Evolutionary conservation across 2,113 vertebrate species (phyloP).

Genomic region (Illadopsis cleaveri): DNA sequence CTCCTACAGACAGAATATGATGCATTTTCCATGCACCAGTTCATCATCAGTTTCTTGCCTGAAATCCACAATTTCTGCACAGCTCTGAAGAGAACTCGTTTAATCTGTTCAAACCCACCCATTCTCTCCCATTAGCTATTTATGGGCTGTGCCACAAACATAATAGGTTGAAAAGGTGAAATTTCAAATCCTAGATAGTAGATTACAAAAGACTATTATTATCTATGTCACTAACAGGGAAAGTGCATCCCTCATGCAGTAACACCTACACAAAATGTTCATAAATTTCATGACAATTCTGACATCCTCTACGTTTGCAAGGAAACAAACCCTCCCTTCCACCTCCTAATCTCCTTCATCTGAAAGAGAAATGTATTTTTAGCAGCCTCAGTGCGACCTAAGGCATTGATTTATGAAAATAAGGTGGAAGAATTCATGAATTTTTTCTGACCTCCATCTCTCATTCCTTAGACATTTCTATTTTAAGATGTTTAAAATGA

Average conservation of each 20-base stretch:
- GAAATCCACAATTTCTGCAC: not conserved
- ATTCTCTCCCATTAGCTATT: not conserved
- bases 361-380: constrained; percentile 80
- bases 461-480: constrained; percentile 75
- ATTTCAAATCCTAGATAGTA: not conserved
- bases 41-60: not conserved
- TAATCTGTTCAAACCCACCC: not conserved
- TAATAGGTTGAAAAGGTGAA: constrained; percentile 17
- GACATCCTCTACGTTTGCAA: constrained; percentile 44
- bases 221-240: constrained; percentile 26
- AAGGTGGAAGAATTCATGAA: constrained; percentile 76
- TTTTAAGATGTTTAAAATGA: constrained; percentile 77
- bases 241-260: not conserved
- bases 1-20: not conserved
- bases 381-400: constrained; percentile 67
- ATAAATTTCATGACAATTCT: constrained; percentile 44
- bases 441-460: constrained; percentile 76
- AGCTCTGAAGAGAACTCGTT: not conserved
- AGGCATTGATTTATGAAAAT: constrained; percentile 81
- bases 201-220: constrained; percentile 43
- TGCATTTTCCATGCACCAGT: not conserved
- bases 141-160: not conserved
- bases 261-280: not conserved
- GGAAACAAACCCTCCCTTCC: constrained; percentile 59
- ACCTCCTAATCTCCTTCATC: constrained; percentile 76